Base-by-base conservation (phyloP, 2,113 vertebrate genomes). In the Scophthalmus maximus region DNA sequence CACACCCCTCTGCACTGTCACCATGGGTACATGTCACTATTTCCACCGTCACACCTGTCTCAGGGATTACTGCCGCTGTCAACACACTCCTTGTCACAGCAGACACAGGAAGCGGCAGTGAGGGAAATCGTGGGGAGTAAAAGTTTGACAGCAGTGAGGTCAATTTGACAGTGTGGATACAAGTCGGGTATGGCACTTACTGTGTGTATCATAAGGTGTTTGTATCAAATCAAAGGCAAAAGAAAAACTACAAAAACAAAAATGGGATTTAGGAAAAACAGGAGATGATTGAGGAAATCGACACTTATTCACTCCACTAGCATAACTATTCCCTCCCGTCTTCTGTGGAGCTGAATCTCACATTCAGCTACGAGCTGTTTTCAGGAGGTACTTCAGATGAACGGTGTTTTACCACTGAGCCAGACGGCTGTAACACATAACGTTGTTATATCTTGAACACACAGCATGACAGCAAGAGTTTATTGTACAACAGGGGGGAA, bases 11-110 rank as follows among this genome's bases (percentile, higher is more conserved):
- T 59, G 34, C 64, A 62, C 47, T 51, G 22, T 40, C 72, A 62
- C 53, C 50, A 30, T 50, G 32, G 57, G 68, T 61, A 53, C 70
- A 50, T 81, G 62, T 76, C 76, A 71, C 52, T 32, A 42, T 70
- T 76, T 76, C 52, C 58, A 60, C 56, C 70, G 73, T 44, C 73
- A 20, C 70, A 52, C 56, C 68, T 74, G 62, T 83, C 79, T 73
- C 27, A 4, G 34, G 23, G 50, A 49, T 57, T 59, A 17, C 62
- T 66, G 63, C 67, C 34, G 17, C 32, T 50, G 68, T 65, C 30
- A 5, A 63, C 57, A 58, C 18, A 17, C 20, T 36, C 55, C 15
- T 50, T 40, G 66, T 71, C 55, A 46, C 23, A 22, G 51, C 15
- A 1, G 42, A 50, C 61, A 8, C 47, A 23, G 52, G 17, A 67